Evolutionary conservation across 1,140 invertebrate genomes (phyloP), one percentile per base, ranked within the genome.

Genomic region (Carcinoscorpius rotundicauda): DNA sequence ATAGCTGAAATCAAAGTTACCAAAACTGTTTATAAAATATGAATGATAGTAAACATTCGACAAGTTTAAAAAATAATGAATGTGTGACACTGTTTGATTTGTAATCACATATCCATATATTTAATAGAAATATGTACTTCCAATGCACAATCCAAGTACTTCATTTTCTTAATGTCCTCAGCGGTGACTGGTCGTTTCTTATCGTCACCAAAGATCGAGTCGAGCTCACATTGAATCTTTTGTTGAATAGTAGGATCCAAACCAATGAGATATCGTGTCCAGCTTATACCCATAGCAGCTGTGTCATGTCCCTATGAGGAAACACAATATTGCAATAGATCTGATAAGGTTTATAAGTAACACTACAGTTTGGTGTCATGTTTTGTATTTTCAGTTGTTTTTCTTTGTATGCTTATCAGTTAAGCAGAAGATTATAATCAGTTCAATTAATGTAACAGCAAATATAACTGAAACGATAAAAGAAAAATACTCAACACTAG

Each of bases 141-240:
- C 29, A 87, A 79, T 5, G 82, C 80, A 49, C 79, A 77, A 69
- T 87, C 85, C 67, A 89, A 73, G 72, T 88, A 90, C 68, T 83
- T 84, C 82, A 90, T 81, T 66, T 82, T 76, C 61, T 77, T 74
- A 55, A 87, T 70, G 72, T 88, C 86, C 61, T 86, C 82, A 69
- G 82, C 77, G 0, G 81, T 84, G 3, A 64, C 70, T 5, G 68
- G 65, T 11, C 72, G 63, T 49, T 75, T 69, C 1, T 64, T 63
- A 71, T 75, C 73, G 29, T 70, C 60, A 4, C 70, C 73, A 62
- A 76, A 74, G 29, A 77, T 72, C 3, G 52, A 73, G 71, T 91
- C 88, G 65, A 94, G 85, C 80, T 94, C 90, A 58, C 83, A 80
- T 66, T 88, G 86, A 0, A 87, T 87, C 76, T 85, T 87, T 62